phyloP scores from a whole-genome alignment of 2,888 invertebrate species.

The Ectobius pallidus region DNA sequence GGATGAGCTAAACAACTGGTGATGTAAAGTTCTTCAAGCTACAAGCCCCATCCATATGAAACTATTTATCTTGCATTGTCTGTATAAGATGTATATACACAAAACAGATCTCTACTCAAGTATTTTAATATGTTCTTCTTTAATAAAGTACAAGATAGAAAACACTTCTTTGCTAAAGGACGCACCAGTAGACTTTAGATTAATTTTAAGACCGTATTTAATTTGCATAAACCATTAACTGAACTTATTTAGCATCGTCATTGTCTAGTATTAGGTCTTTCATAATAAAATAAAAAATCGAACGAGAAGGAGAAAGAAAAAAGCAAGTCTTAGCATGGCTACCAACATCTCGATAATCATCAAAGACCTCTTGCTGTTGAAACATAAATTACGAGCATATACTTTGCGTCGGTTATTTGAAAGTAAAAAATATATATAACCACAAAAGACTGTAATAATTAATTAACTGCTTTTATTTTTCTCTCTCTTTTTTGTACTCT shows the following conservation, averaged over 20 bases:
- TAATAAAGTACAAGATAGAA: constrained; percentile 13
- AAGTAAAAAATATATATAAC: constrained; percentile 5
- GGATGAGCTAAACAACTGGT: not conserved
- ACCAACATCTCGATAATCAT: constrained; percentile 26
- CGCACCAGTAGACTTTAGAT: not conserved
- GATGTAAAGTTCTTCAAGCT: not conserved
- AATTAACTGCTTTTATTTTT: constrained; percentile 17
- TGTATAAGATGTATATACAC: not conserved
- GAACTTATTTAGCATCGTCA: constrained; percentile 32
- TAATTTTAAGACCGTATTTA: constrained; percentile 35
- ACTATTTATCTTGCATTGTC: not conserved
- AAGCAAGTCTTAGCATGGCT: constrained; percentile 11
- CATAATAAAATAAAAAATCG: constrained; percentile 9
- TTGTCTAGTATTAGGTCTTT: constrained; percentile 29
- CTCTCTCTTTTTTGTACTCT: not conserved
- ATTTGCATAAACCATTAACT: constrained; percentile 41
- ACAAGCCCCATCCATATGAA: not conserved
- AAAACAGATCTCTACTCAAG: not conserved
- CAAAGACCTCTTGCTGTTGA: constrained; percentile 12
- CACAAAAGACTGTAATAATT: constrained; percentile 12
- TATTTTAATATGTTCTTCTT: constrained; percentile 10
- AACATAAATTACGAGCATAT: constrained; percentile 16
- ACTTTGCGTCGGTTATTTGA: not conserved
- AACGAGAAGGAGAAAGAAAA: not conserved
- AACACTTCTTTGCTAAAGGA: constrained; percentile 14